These are phyloP conservation scores for Paralvinella palmiformis DNA, from an alignment of 1,140 invertebrate species.

Conservation along the genomic window DNA sequence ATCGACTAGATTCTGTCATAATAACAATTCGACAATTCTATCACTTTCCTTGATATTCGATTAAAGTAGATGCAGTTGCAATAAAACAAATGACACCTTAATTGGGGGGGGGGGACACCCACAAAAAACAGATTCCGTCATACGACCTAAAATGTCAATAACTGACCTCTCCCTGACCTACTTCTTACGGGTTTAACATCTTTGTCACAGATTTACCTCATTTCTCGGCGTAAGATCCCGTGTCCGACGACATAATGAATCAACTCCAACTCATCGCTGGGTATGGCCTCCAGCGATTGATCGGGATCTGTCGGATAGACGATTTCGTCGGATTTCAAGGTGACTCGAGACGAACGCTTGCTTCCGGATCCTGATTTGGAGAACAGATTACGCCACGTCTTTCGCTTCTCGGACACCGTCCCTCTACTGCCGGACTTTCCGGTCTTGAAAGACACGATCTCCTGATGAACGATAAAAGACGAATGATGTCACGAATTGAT, in stretches of 20 bases:
- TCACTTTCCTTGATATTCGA: too few species aligned
- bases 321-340: background rate
- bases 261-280: slow-evolving; percentile 9
- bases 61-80: too few species aligned
- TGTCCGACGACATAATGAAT: slow-evolving; percentile 19
- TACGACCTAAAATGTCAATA: background rate
- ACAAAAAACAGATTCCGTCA: too few species aligned
- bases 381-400: background rate
- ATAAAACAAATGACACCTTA: too few species aligned
- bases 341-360: background rate
- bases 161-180: background rate
- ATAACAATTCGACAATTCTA: too few species aligned
- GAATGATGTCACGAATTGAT: background rate
- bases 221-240: slow-evolving; percentile 15
- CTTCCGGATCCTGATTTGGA: too few species aligned
- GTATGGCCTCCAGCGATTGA: slow-evolving; percentile 1
- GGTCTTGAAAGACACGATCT: background rate
- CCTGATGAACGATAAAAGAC: background rate
- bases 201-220: slow-evolving; percentile 9
- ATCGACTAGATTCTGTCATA: too few species aligned
- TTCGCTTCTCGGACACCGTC: background rate
- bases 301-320: background rate
- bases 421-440: background rate
- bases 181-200: background rate
- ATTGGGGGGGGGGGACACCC: too few species aligned